phyloP scores from a whole-genome alignment of 2,113 vertebrate species.

The Actenoides lindsayi region DNA sequence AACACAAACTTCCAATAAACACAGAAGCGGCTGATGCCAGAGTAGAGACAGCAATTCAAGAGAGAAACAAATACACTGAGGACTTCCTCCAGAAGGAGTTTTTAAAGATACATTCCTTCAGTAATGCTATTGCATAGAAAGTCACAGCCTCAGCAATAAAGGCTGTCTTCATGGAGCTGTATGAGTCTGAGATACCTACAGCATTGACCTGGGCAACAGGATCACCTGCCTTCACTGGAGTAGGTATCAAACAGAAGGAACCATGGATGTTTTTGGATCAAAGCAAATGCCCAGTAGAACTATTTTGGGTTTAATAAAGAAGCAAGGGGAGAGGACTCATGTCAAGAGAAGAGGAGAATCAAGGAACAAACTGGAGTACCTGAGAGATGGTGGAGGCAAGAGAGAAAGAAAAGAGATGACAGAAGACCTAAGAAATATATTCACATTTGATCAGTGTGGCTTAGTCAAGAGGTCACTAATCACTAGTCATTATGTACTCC shows the following conservation, averaged over 20 bases:
- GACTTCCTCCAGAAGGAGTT: neutral
- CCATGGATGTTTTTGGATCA: neutral
- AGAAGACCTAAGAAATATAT: neutral
- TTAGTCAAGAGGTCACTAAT: neutral
- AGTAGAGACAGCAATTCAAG: neutral
- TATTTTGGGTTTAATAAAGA: neutral
- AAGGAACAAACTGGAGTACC: neutral
- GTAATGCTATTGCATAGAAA: neutral
- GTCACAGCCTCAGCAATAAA: neutral
- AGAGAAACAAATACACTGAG: neutral
- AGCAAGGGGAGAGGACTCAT: neutral
- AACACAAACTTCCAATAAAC: neutral
- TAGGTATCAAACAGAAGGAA: neutral
- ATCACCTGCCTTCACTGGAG: neutral
- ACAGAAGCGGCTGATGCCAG: neutral
- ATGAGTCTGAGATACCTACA: neutral
- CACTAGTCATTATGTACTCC: neutral
- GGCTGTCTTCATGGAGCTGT: neutral
- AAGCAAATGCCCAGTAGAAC: fast-evolving
- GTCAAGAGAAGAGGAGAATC: neutral
- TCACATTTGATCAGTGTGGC: neutral
- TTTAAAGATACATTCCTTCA: neutral
- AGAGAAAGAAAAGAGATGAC: neutral
- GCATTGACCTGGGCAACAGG: neutral
- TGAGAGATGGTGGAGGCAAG: neutral